A percentile compares a stretch with the other conserved stretches of the same genome.
These are phyloP conservation scores for Psylliodes chrysocephalus DNA, from an alignment of 2,888 invertebrate genomes.

Conservation along the genomic window DNA sequence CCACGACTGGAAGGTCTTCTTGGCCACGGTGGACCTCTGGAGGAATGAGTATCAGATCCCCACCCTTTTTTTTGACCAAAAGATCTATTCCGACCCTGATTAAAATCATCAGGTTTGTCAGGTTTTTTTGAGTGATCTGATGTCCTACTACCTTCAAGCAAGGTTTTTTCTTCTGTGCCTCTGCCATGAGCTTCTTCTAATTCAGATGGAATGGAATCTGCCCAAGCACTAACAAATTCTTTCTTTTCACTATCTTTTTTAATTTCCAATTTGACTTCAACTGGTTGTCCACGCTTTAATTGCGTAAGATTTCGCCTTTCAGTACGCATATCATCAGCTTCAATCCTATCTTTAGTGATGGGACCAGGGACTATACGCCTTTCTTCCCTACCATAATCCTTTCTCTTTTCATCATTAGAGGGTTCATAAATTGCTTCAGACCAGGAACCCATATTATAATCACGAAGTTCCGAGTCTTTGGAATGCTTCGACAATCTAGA, in stretches of 20 bases:
- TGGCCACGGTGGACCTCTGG: constrained; percentile 36
- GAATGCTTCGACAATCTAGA: constrained; percentile 68
- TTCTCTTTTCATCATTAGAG: constrained; percentile 58
- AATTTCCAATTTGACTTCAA: constrained; percentile 55
- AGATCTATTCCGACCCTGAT: constrained; percentile 47
- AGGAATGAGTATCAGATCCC: constrained; percentile 50
- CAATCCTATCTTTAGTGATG: constrained; percentile 70
- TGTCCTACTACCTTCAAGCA: constrained; percentile 57
- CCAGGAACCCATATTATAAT: constrained; percentile 63
- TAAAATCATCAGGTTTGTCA: constrained; percentile 59
- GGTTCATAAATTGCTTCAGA: constrained; percentile 63
- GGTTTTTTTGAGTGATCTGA: constrained; percentile 62
- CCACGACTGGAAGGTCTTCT: constrained; percentile 43
- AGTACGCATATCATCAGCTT: constrained; percentile 67
- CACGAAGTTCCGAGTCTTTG: constrained; percentile 64
- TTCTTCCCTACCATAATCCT: constrained; percentile 56
- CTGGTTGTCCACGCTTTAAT: constrained; percentile 63
- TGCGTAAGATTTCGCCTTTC: constrained; percentile 67
- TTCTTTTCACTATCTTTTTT: constrained; percentile 35
- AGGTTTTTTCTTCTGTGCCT: constrained; percentile 23
- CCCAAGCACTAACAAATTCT: constrained; percentile 47
- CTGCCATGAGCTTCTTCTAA: constrained; percentile 34
- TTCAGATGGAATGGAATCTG: constrained; percentile 37
- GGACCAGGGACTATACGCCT: constrained; percentile 69
- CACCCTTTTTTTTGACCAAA: constrained; percentile 50